phyloP scores from a whole-genome alignment of 2,888 invertebrate species.

The Lottia gigantea region DNA sequence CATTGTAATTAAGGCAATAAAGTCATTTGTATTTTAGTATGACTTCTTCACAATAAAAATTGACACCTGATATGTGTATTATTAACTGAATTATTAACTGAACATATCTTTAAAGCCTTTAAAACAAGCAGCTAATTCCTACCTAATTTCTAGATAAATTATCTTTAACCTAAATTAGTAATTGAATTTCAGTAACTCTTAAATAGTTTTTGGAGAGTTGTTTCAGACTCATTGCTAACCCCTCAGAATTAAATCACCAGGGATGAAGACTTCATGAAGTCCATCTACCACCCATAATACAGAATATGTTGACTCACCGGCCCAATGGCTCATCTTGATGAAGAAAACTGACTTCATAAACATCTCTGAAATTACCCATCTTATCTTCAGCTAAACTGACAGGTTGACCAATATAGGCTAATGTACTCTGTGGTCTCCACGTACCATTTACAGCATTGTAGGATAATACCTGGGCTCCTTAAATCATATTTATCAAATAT shows the following conservation, averaged over 20 bases:
- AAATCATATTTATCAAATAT: neutral
- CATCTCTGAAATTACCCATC: slow-evolving; percentile 30
- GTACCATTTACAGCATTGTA: slow-evolving; percentile 30
- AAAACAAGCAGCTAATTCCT: no score
- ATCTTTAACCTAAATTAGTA: no score
- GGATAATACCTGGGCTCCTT: slow-evolving; percentile 28
- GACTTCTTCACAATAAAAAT: no score
- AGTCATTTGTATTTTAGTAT: no score
- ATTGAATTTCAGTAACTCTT: no score
- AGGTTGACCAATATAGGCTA: slow-evolving; percentile 24
- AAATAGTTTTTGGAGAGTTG: no score
- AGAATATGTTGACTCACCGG: slow-evolving; percentile 21
- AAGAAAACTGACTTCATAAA: slow-evolving; percentile 29
- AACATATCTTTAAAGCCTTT: no score
- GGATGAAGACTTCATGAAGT: neutral
- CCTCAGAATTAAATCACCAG: neutral
- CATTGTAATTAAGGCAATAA: no score
- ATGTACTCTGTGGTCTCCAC: slow-evolving; percentile 31
- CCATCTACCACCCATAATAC: neutral
- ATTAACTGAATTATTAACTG: no score
- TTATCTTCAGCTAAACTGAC: slow-evolving; percentile 22
- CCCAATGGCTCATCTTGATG: slow-evolving; percentile 37
- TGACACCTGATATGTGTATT: no score
- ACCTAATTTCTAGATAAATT: no score
- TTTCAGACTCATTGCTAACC: neutral